Evolutionary conservation across 1,140 invertebrate species (phyloP).

Genomic region (Steinernema feltiae): DNA sequence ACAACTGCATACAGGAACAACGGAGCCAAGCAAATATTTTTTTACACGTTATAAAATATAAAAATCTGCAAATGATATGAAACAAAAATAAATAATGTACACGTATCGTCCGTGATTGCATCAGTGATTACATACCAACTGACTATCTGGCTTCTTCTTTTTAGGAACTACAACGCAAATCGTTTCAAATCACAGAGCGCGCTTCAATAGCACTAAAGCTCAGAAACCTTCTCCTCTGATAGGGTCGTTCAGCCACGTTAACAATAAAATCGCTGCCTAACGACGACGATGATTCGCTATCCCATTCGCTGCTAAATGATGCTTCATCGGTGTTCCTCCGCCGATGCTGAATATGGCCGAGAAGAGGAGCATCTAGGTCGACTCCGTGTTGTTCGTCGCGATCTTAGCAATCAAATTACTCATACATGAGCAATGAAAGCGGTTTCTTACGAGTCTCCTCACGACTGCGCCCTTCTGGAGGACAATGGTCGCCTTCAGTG

Average conservation of each 20-base stretch:
- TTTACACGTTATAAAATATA: too few species aligned
- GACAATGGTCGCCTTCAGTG: neutral
- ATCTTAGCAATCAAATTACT: neutral
- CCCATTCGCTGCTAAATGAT: neutral
- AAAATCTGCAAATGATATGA: too few species aligned
- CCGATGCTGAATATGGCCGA: neutral
- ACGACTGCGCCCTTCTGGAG: neutral
- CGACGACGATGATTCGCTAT: neutral
- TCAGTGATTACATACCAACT: too few species aligned
- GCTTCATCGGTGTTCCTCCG: neutral
- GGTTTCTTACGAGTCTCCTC: neutral
- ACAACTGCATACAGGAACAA: too few species aligned
- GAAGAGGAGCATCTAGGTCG: neutral
- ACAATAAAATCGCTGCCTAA: neutral
- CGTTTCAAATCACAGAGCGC: neutral
- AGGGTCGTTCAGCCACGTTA: neutral
- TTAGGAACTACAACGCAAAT: too few species aligned
- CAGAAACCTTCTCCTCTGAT: neutral
- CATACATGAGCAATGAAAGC: neutral
- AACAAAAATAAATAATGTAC: too few species aligned
- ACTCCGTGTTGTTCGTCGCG: neutral
- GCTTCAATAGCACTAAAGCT: neutral
- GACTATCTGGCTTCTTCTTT: neutral
- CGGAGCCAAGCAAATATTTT: too few species aligned
- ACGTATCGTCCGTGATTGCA: too few species aligned